Evolutionary conservation across 2,888 invertebrate species (phyloP), one percentile per base, ranked within the genome.

Genomic region (Tineola bisselliella): DNA sequence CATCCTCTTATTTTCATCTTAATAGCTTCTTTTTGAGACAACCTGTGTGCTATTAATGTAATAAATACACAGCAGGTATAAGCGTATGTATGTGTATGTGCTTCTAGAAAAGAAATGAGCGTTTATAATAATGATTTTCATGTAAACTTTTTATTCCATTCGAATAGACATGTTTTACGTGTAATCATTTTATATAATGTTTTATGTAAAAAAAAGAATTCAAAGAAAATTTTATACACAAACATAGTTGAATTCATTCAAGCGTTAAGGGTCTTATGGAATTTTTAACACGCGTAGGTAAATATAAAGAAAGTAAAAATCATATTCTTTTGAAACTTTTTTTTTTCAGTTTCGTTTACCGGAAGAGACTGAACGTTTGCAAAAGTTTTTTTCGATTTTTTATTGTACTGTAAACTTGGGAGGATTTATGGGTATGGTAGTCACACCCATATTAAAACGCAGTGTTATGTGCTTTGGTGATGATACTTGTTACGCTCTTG

Each of bases 361-460:
- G 0, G 88, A 89, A 61, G 91, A 94, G 76, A 90, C 90, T 65
- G 86, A 88, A 62, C 88, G 90, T 60, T 81, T 94, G 15, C 89
- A 90, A 67, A 87, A 89, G 56, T 95, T 93, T 76, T 95, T 95
- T 78, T 94, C 94, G 0, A 88, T 93, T 0, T 95, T 95, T 80
- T 95, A 95, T 75, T 93, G 94, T 74, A 89, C 91, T 25, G 94
- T 94, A 67, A 95, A 95, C 75, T 73, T 90, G 8, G 91, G 91
- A 0, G 90, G 90, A 1, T 89, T 91, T 63, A 84, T 90, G 69
- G 91, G 91, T 0, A 90, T 90, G 89, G 80, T 93, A 61, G 69
- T 94, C 5, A 93, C 93, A 0, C 95, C 95, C 0, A 88, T 91
- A 25, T 79, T 95, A 48, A 87, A 93, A 69, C 89, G 90, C 65